Percentiles rank a stretch among this genome's conserved stretches.
phyloP scores from a whole-genome alignment of 2,113 vertebrate species.

The Meleagris gallopavo region DNA sequence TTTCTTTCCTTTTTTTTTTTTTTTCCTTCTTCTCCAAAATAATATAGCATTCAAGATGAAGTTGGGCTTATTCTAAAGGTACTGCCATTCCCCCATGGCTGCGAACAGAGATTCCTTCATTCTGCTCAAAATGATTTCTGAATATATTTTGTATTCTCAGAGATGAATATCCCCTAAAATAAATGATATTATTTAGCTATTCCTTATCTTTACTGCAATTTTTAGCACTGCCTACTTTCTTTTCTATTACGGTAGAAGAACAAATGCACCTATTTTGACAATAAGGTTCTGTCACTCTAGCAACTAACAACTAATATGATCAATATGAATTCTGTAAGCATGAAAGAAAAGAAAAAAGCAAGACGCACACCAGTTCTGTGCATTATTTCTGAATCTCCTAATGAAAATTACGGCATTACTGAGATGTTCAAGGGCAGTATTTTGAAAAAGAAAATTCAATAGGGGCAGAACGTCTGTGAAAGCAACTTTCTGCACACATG shows the following conservation, averaged over 20 bases:
- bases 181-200: neutral
- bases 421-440: conserved; percentile 40
- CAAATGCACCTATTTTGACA: neutral
- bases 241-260: neutral
- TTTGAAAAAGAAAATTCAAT: conserved; percentile 56
- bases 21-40: neutral
- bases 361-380: conserved; percentile 4
- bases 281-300: neutral
- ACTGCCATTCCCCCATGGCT: accelerated
- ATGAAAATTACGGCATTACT: conserved; percentile 38
- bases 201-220: neutral
- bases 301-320: conserved; percentile 11
- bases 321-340: conserved; percentile 12
- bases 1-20: neutral
- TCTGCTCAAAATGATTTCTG: neutral
- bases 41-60: neutral
- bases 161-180: neutral
- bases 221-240: neutral
- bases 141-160: neutral
- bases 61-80: neutral
- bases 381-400: conserved; percentile 54
- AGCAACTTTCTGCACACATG: neutral
- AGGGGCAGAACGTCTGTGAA: conserved; percentile 4
- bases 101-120: neutral
- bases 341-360: conserved; percentile 31